Conservation (phyloP, 2,797 vertebrate species). For the Sebastes iracundus region DNA sequence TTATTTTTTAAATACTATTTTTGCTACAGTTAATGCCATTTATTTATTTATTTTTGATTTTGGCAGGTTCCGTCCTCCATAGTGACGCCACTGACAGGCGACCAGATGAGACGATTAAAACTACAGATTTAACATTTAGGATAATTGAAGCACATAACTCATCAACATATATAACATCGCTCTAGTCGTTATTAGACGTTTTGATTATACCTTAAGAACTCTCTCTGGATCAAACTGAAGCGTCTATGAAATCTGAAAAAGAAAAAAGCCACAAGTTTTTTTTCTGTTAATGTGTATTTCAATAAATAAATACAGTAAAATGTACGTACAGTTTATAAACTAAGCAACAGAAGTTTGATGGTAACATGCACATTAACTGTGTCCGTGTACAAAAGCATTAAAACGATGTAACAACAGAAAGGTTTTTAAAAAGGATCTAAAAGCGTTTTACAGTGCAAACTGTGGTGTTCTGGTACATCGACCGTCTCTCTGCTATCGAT, state of each 20-base stretch:
- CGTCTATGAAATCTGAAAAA: neutral
- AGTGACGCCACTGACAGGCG: too few relatives aligned
- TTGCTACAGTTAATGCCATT: too few relatives aligned
- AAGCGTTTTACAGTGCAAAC: slow-evolving; percentile 69
- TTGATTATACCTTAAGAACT: neutral
- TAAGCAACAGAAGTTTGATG: slow-evolving; percentile 54
- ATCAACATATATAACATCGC: too few relatives aligned
- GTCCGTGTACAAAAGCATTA: slow-evolving; percentile 66
- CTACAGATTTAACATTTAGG: too few relatives aligned
- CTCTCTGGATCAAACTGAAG: neutral
- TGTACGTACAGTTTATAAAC: slow-evolving; percentile 24
- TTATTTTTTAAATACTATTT: too few relatives aligned
- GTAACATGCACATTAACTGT: slow-evolving; percentile 69
- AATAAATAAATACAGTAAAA: slow-evolving; percentile 78
- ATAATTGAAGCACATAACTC: too few relatives aligned
- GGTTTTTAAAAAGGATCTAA: slow-evolving; percentile 13
- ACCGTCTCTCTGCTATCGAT: too few relatives aligned
- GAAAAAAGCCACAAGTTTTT: slow-evolving; percentile 2
- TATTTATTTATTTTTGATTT: too few relatives aligned
- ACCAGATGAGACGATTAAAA: too few relatives aligned
- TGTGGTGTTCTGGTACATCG: neutral
- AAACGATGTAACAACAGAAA: too few relatives aligned
- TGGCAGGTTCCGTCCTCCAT: too few relatives aligned
- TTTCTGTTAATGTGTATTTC: slow-evolving; percentile 76
- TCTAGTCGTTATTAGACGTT: too few relatives aligned